These are phyloP conservation scores for Nymphicus hollandicus DNA, from an alignment of 2,113 vertebrate species.

Conservation along the genomic window DNA sequence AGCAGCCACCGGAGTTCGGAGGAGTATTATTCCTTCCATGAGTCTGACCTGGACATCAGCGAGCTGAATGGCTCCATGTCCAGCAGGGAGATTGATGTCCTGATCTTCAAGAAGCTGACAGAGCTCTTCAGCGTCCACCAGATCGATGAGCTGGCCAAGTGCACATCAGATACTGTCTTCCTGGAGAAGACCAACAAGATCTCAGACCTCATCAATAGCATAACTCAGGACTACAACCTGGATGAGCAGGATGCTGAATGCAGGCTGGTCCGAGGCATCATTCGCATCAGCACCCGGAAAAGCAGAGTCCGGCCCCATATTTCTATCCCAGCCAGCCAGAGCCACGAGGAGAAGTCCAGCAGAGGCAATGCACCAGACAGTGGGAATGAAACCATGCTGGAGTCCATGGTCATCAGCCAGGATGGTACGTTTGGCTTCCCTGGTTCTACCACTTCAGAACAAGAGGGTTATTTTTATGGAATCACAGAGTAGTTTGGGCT, in stretches of 20 bases:
- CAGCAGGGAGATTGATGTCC: conserved; percentile 89
- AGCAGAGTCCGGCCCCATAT: conserved; percentile 67
- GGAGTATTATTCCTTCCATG: conserved; percentile 88
- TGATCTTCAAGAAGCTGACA: conserved; percentile 95
- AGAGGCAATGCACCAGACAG: conserved; percentile 84
- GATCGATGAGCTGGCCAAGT: conserved; percentile 97
- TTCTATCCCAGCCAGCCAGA: conserved; percentile 10
- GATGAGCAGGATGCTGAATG: conserved; percentile 96
- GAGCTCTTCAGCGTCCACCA: conserved; percentile 97
- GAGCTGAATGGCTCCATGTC: conserved; percentile 88
- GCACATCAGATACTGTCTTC: conserved; percentile 95
- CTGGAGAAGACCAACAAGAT: conserved; percentile 97
- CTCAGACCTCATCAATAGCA: conserved; percentile 96
- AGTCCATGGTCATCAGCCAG: conserved; percentile 82
- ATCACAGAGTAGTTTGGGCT: not conserved
- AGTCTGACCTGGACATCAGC: conserved; percentile 85
- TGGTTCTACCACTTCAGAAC: fast-evolving
- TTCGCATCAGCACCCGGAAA: conserved; percentile 96
- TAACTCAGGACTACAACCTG: conserved; percentile 96
- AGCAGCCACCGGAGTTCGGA: conserved; percentile 81
- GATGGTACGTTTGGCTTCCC: conserved; percentile 75
- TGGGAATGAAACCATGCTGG: conserved; percentile 91
- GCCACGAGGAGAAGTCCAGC: conserved; percentile 65
- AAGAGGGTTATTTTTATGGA: not conserved
- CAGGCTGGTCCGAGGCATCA: conserved; percentile 92